Evolutionary conservation across 2,888 invertebrate species (phyloP).

Genomic region (Tetranychus piercei): DNA sequence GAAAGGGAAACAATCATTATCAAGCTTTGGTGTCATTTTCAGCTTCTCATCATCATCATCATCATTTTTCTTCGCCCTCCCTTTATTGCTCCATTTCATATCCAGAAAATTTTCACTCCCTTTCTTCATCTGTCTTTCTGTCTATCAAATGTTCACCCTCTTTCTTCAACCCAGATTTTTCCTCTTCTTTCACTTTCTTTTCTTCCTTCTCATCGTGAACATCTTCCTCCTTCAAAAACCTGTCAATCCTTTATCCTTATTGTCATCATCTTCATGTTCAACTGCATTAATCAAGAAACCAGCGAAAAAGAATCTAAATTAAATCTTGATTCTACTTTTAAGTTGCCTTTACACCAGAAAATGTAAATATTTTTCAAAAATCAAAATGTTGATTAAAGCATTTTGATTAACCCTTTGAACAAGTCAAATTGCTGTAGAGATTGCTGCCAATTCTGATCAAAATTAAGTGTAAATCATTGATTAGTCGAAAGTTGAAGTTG

Average conservation of each 20-base stretch:
- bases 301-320: no score
- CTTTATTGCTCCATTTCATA: neutral
- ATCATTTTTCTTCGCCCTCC: neutral
- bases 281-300: neutral
- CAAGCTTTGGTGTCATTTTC: neutral
- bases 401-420: no score
- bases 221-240: neutral
- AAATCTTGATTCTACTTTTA: no score
- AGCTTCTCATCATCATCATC: neutral
- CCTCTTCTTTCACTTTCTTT: neutral
- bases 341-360: no score
- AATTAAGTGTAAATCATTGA: neutral
- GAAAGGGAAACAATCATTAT: neutral
- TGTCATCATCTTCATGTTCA: neutral
- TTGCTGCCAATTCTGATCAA: no score
- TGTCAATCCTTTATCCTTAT: neutral
- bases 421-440: no score
- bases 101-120: slow-evolving; percentile 12
- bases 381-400: no score
- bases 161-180: neutral
- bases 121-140: slow-evolving; percentile 4
- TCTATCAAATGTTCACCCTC: neutral
- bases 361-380: no score
- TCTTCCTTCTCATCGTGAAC: neutral
- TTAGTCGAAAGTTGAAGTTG: neutral